Conservation (phyloP, 2,797 vertebrate species). For the Apodemus agrarius region DNA sequence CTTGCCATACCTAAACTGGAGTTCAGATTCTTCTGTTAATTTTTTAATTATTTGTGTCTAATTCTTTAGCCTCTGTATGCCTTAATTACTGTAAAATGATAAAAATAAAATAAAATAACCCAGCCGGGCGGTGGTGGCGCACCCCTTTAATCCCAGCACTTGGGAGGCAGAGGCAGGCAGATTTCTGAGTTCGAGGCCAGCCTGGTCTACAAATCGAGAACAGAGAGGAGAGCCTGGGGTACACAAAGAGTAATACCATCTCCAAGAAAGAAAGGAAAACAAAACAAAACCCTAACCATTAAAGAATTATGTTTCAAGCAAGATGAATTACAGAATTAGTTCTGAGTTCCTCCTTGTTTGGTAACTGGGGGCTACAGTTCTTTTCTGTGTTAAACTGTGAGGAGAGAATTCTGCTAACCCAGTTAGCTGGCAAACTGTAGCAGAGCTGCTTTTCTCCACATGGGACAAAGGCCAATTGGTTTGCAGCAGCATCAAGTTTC, state of each 20-base stretch:
- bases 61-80: not conserved
- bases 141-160: not conserved
- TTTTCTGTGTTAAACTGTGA: not conserved
- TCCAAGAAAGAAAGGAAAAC: not conserved
- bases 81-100: not conserved
- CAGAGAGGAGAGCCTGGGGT: too few species aligned
- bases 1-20: not conserved
- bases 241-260: not conserved
- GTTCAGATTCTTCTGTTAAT: not conserved
- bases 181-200: not conserved
- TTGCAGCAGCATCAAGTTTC: not conserved
- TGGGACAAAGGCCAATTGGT: not conserved
- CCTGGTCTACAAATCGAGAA: not conserved
- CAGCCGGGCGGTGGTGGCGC: not conserved
- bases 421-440: not conserved
- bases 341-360: not conserved
- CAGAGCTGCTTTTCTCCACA: conserved; percentile 25
- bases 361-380: not conserved
- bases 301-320: not conserved
- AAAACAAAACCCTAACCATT: not conserved
- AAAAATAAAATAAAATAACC: not conserved
- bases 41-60: not conserved
- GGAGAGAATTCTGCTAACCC: not conserved
- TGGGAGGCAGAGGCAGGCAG: not conserved
- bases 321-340: not conserved